Evolutionary conservation across 2,888 invertebrate genomes (phyloP), one percentile per base, ranked within the genome.

Genomic region (Sesia bembeciformis): DNA sequence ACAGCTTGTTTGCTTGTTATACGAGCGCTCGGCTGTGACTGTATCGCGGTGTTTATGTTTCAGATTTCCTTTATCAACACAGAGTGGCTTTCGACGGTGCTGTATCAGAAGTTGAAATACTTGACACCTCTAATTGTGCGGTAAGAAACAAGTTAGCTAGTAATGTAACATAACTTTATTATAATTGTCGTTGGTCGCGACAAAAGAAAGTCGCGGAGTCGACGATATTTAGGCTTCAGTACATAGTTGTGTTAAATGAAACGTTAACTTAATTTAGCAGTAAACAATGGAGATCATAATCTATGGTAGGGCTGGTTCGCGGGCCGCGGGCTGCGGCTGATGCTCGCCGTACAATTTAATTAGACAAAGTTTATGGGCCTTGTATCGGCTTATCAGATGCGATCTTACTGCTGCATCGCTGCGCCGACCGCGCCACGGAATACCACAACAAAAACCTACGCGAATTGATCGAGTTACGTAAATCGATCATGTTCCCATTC

Each of bases 51-150:
- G 40, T 40, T 78, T 80, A 82, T 87, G 81, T 93, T 93, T 66
- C 93, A 94, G 94, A 95, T 92, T 94, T 94, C 78, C 92, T 94
- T 64, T 94, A 95, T 85, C 92, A 94, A 72, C 94, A 95, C 79
- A 92, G 93, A 80, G 93, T 94, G 66, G 93, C 93, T 62, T 94
- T 94, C 81, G 94, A 94, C 79, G 94, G 93, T 72, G 94, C 93
- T 62, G 92, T 93, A 64, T 94, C 94, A 60, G 94, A 94, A 85
- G 93, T 94, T 68, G 95, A 94, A 90, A 94, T 94, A 81, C 89
- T 94, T 84, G 95, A 94, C 85, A 95, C 94, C 66, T 94, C 94
- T 66, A 94, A 93, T 90, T 94, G 94, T 89, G 93, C 93, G 91
- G 95, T 95, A 90, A 93, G 94, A 52, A 39, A 42, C 42, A 52